Percentiles rank a stretch among this genome's conserved stretches.
These are phyloP conservation scores for Tauraco hartlaubi DNA, from an alignment of 2,797 vertebrate species.

Conservation along the genomic window DNA sequence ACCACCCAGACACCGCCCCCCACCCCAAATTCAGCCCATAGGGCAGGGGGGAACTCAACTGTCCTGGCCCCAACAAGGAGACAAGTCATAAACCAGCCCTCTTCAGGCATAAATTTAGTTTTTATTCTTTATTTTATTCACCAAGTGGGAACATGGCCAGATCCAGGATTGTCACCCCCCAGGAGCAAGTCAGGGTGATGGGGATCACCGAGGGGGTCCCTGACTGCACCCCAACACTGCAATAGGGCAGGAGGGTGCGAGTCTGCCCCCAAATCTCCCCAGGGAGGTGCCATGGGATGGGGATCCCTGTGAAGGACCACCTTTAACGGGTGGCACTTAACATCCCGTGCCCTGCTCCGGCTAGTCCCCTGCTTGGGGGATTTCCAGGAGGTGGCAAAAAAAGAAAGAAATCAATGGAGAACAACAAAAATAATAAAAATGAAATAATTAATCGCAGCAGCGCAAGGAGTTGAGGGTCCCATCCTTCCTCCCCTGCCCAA, in stretches of 20 bases:
- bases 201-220: too few relatives aligned
- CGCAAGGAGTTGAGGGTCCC: accelerated
- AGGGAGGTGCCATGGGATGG: accelerated
- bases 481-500: neutral
- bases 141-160: accelerated
- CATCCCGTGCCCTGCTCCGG: accelerated
- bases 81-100: neutral
- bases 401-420: neutral
- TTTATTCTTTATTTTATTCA: slow-evolving; percentile 26
- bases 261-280: neutral
- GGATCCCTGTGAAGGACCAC: accelerated
- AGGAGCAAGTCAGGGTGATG: accelerated
- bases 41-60: accelerated
- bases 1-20: neutral
- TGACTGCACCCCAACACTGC: accelerated
- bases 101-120: neutral
- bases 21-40: accelerated
- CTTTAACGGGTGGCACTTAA: accelerated
- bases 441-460: neutral
- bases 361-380: neutral
- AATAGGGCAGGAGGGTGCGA: accelerated
- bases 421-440: neutral
- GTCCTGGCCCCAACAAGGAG: neutral
- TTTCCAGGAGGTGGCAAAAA: neutral
- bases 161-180: neutral